Evolutionary conservation across 2,888 invertebrate species (phyloP), one percentile per base, ranked within the genome.

Genomic region (Tetragonula carbonaria): DNA sequence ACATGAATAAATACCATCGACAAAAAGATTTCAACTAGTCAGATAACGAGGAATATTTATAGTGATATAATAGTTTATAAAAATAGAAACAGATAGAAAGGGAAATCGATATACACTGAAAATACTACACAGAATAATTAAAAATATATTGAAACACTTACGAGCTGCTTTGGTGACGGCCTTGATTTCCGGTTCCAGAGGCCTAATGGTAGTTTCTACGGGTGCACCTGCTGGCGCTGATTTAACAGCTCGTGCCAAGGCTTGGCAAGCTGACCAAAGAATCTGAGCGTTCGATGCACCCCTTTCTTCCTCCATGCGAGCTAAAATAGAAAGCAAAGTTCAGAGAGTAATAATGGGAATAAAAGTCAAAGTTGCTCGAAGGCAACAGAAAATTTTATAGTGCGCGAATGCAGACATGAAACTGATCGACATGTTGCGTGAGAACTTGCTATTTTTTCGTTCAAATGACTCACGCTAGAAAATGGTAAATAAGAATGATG

Each of bases 221-320:
- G 96, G 94, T 57, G 95, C 93, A 68, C 96, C 96, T 0, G 95
- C 95, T 76, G 96, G 95, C 16, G 96, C 96, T 28, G 95, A 95
- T 82, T 97, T 96, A 11, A 99, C 96, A 38, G 97, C 97, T 3
- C 97, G 96, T 92, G 97, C 96, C 59, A 99, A 95, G 4, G 98
- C 97, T 92, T 99, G 98, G 91, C 98, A 98, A 1, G 99, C 98
- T 87, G 98, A 97, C 99, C 99, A 99, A 88, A 99, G 95, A 51
- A 98, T 96, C 94, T 99, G 98, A 0, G 98, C 97, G 87, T 97
- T 96, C 62, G 97, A 96, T 0, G 97, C 97, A 79, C 96, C 96
- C 87, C 96, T 96, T 91, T 98, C 98, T 3, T 96, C 96, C 85
- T 97, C 96, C 67, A 97, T 96, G 16, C 97, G 96, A 86, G 96